Evolutionary conservation across 2,888 invertebrate species (phyloP).

Genomic region (Epinotia bilunana): DNA sequence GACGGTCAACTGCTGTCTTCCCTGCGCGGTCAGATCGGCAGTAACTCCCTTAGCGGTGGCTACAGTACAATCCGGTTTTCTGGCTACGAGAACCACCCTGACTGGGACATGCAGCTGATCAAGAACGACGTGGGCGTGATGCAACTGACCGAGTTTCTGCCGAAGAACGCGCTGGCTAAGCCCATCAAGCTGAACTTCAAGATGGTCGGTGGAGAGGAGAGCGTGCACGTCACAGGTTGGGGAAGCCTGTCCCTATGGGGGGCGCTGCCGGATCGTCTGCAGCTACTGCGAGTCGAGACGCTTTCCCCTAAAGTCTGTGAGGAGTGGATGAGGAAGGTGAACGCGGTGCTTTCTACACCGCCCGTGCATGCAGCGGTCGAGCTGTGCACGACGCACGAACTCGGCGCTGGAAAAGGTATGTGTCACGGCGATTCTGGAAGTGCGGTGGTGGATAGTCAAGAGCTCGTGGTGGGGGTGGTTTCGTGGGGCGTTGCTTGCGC

Average conservation of each 20-base stretch:
- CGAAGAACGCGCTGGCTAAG: background rate
- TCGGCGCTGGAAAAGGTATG: background rate
- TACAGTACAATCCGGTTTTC: background rate
- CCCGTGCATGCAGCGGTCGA: background rate
- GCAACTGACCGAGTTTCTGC: background rate
- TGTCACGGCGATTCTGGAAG: background rate
- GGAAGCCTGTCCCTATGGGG: background rate
- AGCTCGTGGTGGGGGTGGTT: background rate
- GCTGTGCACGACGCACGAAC: background rate
- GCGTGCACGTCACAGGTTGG: background rate
- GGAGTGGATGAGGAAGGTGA: background rate
- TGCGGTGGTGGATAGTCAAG: background rate
- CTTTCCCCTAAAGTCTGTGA: background rate
- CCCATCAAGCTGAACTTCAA: background rate
- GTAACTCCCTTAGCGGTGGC: background rate
- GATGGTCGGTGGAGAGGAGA: background rate
- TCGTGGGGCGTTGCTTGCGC: background rate
- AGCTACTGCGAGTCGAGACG: background rate
- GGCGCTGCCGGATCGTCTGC: background rate
- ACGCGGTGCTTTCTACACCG: background rate
- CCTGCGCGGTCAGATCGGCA: background rate
- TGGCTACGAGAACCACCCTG: background rate
- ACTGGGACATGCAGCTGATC: background rate
- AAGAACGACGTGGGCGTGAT: background rate
- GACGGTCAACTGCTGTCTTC: background rate